Evolutionary conservation across 2,888 invertebrate species (phyloP).

Genomic region (Oscheius sp.): DNA sequence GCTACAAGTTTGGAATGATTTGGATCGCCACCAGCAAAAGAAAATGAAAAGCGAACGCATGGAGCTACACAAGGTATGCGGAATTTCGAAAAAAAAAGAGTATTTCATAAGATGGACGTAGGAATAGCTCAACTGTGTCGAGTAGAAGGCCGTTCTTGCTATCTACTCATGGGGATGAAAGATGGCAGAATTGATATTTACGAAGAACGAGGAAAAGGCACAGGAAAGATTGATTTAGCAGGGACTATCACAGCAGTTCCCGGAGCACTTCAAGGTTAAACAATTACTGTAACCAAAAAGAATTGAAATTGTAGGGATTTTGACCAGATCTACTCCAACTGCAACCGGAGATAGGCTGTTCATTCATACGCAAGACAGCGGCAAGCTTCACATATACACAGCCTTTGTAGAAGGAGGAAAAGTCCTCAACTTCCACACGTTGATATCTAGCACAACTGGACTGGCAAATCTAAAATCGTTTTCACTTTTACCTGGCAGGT

Average conservation of each 20-base stretch:
- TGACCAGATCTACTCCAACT: slow-evolving; percentile 32
- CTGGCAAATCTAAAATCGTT: slow-evolving; percentile 34
- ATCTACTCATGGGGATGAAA: slow-evolving; percentile 41
- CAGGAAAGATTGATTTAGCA: slow-evolving; percentile 34
- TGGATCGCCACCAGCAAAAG: slow-evolving; percentile 56
- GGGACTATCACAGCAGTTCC: slow-evolving; percentile 30
- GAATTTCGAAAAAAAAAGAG: background rate
- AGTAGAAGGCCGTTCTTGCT: slow-evolving; percentile 33
- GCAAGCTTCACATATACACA: background rate
- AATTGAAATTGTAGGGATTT: slow-evolving; percentile 27
- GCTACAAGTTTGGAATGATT: slow-evolving; percentile 53
- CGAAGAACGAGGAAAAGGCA: slow-evolving; percentile 41
- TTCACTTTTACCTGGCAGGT: slow-evolving; percentile 42
- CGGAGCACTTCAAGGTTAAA: background rate
- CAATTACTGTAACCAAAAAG: background rate
- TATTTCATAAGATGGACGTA: slow-evolving; percentile 19
- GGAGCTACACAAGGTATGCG: slow-evolving; percentile 36
- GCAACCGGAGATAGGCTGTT: slow-evolving; percentile 40
- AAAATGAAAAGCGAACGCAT: slow-evolving; percentile 55
- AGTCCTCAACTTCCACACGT: slow-evolving; percentile 31
- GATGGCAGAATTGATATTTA: slow-evolving; percentile 45
- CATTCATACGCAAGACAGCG: slow-evolving; percentile 33
- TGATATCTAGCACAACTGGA: slow-evolving; percentile 35
- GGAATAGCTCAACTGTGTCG: slow-evolving; percentile 33
- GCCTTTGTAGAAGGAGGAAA: slow-evolving; percentile 22